Percentiles rank a stretch among this genome's conserved stretches.
Evolutionary conservation across 2,113 vertebrate species (phyloP).

Genomic region (Oncorhynchus gorbuscha): DNA sequence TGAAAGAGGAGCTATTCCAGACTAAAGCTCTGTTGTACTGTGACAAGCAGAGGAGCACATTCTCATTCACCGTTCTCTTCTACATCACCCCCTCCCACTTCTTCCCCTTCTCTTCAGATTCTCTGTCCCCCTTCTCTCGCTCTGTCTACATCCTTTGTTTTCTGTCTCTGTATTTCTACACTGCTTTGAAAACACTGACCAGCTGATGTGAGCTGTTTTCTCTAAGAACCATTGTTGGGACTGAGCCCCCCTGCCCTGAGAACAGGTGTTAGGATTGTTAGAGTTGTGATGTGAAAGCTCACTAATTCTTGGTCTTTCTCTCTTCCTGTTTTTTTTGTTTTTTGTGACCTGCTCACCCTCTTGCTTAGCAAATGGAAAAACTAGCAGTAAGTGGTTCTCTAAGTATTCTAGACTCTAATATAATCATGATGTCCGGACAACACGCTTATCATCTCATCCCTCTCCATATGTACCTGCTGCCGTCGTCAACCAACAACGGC

Average conservation of each 20-base stretch:
- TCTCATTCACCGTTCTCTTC: background rate
- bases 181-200: background rate
- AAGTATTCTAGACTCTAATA: conserved; percentile 85
- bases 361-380: conserved; percentile 99
- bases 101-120: background rate
- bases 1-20: background rate
- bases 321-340: conserved; percentile 73
- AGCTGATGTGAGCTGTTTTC: background rate
- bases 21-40: background rate
- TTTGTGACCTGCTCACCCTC: conserved; percentile 94
- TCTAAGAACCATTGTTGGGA: background rate
- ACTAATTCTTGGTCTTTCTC: conserved; percentile 98
- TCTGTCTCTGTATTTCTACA: no score
- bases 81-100: background rate
- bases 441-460: conserved; percentile 69
- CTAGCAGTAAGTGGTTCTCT: conserved; percentile 99
- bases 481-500: background rate
- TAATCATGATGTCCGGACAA: conserved; percentile 63
- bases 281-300: conserved; percentile 76
- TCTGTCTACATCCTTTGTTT: no score
- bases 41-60: background rate
- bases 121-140: background rate
- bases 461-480: conserved; percentile 51
- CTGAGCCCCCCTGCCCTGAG: background rate
- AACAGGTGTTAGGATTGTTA: conserved; percentile 12